phyloP scores from a whole-genome alignment of 2,888 invertebrate species.

The Camponotus fellah region DNA sequence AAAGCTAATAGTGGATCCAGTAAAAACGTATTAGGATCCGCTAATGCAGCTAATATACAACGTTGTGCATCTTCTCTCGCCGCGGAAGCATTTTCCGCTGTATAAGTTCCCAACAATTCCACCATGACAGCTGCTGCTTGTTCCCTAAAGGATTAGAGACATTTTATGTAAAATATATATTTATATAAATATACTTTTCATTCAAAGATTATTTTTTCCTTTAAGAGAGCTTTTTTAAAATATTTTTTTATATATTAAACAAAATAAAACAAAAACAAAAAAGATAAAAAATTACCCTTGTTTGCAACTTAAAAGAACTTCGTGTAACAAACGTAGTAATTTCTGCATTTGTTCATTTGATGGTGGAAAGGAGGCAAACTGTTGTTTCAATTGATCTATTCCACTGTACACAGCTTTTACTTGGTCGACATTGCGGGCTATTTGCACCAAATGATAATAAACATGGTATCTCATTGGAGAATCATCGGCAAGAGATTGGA shows the following conservation, averaged over 20 bases:
- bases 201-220: slow-evolving; percentile 9
- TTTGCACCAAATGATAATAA: slow-evolving; percentile 96
- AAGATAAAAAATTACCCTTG: slow-evolving; percentile 88
- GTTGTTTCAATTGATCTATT: slow-evolving; percentile 93
- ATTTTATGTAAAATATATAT: slow-evolving; percentile 43
- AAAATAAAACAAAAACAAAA: slow-evolving; percentile 26
- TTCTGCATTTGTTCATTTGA: slow-evolving; percentile 97
- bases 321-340: slow-evolving; percentile 94
- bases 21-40: slow-evolving; percentile 97
- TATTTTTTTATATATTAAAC: neutral
- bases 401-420: slow-evolving; percentile 94
- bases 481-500: slow-evolving; percentile 95
- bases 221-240: neutral
- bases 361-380: slow-evolving; percentile 93
- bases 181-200: neutral
- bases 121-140: slow-evolving; percentile 98
- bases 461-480: slow-evolving; percentile 96
- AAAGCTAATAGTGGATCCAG: slow-evolving; percentile 97
- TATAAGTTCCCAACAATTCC: slow-evolving; percentile 97
- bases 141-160: slow-evolving; percentile 88
- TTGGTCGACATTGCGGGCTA: slow-evolving; percentile 95
- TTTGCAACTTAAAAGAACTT: slow-evolving; percentile 94
- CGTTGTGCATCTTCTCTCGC: slow-evolving; percentile 98
- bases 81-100: slow-evolving; percentile 98
- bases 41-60: slow-evolving; percentile 97